Evolutionary conservation across 2,888 invertebrate genomes (phyloP).

Genomic region (Cartodere bifasciata): DNA sequence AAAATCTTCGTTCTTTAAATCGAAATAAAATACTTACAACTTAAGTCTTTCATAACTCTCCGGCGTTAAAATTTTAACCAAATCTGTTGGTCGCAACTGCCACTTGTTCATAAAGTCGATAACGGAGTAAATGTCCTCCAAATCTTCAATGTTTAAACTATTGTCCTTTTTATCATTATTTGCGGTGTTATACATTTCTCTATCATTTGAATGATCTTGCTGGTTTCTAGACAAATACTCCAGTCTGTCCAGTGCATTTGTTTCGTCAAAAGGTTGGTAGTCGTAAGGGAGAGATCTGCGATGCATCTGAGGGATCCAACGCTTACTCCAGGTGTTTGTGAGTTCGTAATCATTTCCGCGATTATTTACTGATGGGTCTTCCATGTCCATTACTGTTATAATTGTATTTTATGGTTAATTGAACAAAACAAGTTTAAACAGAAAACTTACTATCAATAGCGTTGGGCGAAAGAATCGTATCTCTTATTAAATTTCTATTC

Average conservation of each 20-base stretch:
- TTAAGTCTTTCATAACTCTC: constrained; percentile 20
- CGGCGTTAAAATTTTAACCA: constrained; percentile 24
- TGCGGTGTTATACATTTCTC: background rate
- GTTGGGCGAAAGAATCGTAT: constrained; percentile 40
- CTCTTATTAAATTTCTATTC: constrained; percentile 28
- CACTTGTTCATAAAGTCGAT: constrained; percentile 23
- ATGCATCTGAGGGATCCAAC: constrained; percentile 33
- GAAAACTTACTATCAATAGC: constrained; percentile 33
- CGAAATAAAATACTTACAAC: constrained; percentile 5
- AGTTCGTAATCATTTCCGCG: constrained; percentile 10
- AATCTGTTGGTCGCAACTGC: constrained; percentile 23
- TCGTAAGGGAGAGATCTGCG: constrained; percentile 24
- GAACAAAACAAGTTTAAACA: too few relatives aligned
- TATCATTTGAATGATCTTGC: constrained; percentile 3
- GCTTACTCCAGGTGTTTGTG: constrained; percentile 23
- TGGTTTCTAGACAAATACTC: constrained; percentile 20
- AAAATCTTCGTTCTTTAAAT: constrained; percentile 10
- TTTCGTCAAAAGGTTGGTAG: constrained; percentile 31
- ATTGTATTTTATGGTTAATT: constrained; percentile 2
- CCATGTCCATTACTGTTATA: constrained; percentile 27
- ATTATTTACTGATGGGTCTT: constrained; percentile 29
- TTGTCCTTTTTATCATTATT: constrained; percentile 9
- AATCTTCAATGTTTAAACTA: constrained; percentile 16
- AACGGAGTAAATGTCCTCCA: constrained; percentile 22
- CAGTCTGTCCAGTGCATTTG: constrained; percentile 25